These are phyloP conservation scores for Monodelphis domestica DNA, from an alignment of 2,797 vertebrate genomes.

Conservation along the genomic window DNA sequence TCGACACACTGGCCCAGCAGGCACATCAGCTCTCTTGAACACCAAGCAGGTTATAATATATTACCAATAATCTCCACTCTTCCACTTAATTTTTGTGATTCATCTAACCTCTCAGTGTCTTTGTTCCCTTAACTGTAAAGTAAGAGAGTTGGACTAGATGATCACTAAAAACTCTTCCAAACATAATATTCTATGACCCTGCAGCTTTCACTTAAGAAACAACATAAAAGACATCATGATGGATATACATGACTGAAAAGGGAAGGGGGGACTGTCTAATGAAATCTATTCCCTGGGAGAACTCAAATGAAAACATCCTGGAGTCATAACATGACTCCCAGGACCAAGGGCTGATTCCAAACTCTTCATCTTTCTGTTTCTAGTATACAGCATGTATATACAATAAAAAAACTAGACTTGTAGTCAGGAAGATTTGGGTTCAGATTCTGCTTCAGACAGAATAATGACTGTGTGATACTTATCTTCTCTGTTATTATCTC, in stretches of 20 bases:
- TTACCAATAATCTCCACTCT: not conserved
- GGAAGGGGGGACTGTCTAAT: not conserved
- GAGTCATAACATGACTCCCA: not conserved
- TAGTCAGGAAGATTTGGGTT: not conserved
- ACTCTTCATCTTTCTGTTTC: not conserved
- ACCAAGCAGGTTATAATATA: not conserved
- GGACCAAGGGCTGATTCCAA: not conserved
- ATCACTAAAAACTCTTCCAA: not conserved
- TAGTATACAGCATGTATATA: not conserved
- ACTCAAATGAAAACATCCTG: not conserved
- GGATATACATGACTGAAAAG: not conserved
- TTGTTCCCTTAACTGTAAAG: not conserved
- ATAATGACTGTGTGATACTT: not conserved
- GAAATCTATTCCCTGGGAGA: not conserved
- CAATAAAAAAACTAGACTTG: not conserved
- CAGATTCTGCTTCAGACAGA: not conserved
- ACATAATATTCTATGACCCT: not conserved
- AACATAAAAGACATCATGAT: not conserved
- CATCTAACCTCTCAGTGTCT: not conserved
- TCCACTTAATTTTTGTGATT: not conserved
- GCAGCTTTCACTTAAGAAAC: not conserved
- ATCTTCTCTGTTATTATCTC: not conserved
- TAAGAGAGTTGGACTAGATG: not conserved
- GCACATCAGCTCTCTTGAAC: not conserved
- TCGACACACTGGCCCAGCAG: not conserved